phyloP scores from a whole-genome alignment of 2,888 invertebrate genomes.

The Phytoseiulus persimilis region DNA sequence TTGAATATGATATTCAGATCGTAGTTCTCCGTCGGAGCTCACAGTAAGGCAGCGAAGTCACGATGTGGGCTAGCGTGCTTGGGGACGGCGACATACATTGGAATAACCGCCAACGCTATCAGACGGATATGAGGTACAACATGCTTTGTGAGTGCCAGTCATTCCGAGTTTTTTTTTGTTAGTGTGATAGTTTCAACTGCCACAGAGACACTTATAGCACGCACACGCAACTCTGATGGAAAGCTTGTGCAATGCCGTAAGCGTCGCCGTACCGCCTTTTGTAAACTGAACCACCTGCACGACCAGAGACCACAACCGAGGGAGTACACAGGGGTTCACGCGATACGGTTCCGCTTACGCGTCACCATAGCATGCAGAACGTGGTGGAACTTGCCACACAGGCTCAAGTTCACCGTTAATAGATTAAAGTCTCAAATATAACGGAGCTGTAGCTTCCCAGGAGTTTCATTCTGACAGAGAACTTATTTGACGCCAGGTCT shows the following conservation, averaged over 20 bases:
- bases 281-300: background rate
- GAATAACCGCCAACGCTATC: too few species aligned
- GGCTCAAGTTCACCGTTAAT: too few species aligned
- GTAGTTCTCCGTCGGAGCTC: too few species aligned
- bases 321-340: background rate
- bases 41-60: too few species aligned
- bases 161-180: background rate
- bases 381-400: too few species aligned
- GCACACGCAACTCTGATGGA: background rate
- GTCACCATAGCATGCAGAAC: background rate
- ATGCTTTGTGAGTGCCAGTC: background rate
- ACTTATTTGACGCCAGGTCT: too few species aligned
- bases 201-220: background rate
- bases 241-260: background rate
- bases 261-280: background rate
- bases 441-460: too few species aligned
- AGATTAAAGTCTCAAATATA: too few species aligned
- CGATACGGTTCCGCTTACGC: background rate
- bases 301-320: background rate
- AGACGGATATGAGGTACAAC: background rate
- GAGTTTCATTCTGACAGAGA: too few species aligned
- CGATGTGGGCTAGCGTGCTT: too few species aligned
- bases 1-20: too few species aligned
- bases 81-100: too few species aligned
- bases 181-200: background rate